These are phyloP conservation scores for Spodoptera picta DNA, from an alignment of 2,888 invertebrate species.

Conservation along the genomic window DNA sequence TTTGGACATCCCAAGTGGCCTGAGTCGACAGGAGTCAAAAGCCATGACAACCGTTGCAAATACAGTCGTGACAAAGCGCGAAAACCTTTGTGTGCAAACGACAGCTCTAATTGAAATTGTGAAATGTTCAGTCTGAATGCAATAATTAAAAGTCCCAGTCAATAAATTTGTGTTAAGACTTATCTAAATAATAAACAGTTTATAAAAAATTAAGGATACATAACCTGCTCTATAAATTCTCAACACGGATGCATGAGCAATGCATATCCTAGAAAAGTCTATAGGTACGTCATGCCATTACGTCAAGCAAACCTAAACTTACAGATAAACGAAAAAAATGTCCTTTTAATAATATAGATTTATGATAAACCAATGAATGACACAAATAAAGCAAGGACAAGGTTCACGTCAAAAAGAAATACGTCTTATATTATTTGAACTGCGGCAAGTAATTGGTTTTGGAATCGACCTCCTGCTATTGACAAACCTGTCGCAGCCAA, in stretches of 20 bases:
- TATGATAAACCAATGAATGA: conserved; percentile 33
- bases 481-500: conserved; percentile 68
- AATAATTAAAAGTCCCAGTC: too few relatives aligned
- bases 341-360: conserved; percentile 23
- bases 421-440: conserved; percentile 64
- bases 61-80: conserved; percentile 17
- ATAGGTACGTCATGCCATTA: conserved; percentile 9
- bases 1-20: not conserved
- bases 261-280: conserved; percentile 9
- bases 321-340: conserved; percentile 6
- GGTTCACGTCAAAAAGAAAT: conserved; percentile 58
- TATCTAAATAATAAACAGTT: not conserved
- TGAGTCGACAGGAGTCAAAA: conserved; percentile 13
- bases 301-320: conserved; percentile 31
- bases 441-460: conserved; percentile 70
- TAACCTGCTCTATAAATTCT: conserved; percentile 9
- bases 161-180: too few relatives aligned
- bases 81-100: conserved; percentile 11
- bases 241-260: conserved; percentile 24
- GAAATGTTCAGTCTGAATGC: not conserved
- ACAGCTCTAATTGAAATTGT: conserved; percentile 15
- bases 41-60: conserved; percentile 5
- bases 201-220: conserved; percentile 6
- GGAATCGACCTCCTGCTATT: conserved; percentile 64
- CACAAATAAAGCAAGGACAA: conserved; percentile 54